Base-by-base conservation (phyloP, 2,797 vertebrate genomes). In the Amphiprion clarkii region DNA sequence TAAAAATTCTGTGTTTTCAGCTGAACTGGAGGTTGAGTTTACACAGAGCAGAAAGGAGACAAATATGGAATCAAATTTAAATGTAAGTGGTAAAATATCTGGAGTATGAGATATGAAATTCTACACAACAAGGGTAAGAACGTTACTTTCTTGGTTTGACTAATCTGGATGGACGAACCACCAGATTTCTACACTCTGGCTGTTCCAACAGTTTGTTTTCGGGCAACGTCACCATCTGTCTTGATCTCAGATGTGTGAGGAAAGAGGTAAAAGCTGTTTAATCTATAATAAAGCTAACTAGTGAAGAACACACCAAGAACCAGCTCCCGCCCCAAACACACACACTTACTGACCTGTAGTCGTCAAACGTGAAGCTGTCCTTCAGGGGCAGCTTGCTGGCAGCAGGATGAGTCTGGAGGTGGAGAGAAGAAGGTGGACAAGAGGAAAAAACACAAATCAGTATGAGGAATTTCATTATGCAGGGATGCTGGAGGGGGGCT, bases 341-440 rank as follows among this genome's bases (percentile, higher is more conserved):
- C 64, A 54, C 55, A 65, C 68, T 80, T 82, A 97, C 97, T 89
- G 88, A 99, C 98, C 98, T 99, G 97, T 99, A 99, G 95, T 99
- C 98, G 6, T 99, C 98, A 33, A 97, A 99, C 64, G 97, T 98
- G 95, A 99, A 99, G 90, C 96, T 95, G 92, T 99, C 98, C 96
- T 98, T 99, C 94, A 99, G 92, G 88, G 97, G 96, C 91, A 99
- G 95, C 92, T 98, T 99, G 95, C 93, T 97, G 94, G 97, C 97
- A 67, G 97, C 96, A 53, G 97, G 98, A 94, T 99, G 97, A 92
- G 96, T 97, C 98, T 99, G 92, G 86, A 88, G 94, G 95, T 88
- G 27, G 42, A 70, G 89, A 88, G 90, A 93, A 91, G 92, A 81
- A 33, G 54, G 76, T 42, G 65, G 76, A 74, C 0, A 58, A 70